phyloP scores from a whole-genome alignment of 2,888 invertebrate genomes.

The Petrophora chlorosata region DNA sequence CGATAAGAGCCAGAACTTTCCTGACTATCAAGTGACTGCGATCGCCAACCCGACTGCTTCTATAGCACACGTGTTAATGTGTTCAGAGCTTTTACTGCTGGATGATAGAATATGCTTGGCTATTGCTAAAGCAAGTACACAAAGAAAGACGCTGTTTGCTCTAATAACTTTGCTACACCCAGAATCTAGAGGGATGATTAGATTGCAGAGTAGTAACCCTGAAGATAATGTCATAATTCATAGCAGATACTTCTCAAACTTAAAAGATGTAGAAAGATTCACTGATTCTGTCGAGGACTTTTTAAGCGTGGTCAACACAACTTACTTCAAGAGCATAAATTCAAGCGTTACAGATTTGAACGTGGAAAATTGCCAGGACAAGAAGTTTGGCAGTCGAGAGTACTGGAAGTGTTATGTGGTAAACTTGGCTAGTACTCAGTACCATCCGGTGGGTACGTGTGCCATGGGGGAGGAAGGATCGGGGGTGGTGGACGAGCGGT shows the following conservation, averaged over 20 bases:
- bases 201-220: constrained; percentile 48
- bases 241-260: constrained; percentile 47
- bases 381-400: constrained; percentile 47
- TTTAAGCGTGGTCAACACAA: constrained; percentile 38
- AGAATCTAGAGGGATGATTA: constrained; percentile 52
- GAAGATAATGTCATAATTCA: constrained; percentile 46
- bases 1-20: constrained; percentile 46
- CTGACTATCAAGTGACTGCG: constrained; percentile 53
- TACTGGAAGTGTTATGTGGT: constrained; percentile 62
- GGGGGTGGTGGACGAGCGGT: constrained; percentile 44
- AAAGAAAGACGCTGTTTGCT: constrained; percentile 44
- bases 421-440: constrained; percentile 49
- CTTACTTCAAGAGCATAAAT: constrained; percentile 35
- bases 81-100: constrained; percentile 41
- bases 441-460: constrained; percentile 49
- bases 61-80: constrained; percentile 40
- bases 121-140: constrained; percentile 37
- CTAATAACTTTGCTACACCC: constrained; percentile 47
- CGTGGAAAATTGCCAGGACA: constrained; percentile 46
- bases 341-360: constrained; percentile 40
- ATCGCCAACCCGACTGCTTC: constrained; percentile 43
- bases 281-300: constrained; percentile 40
- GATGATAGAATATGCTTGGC: constrained; percentile 45
- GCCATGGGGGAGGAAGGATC: constrained; percentile 44
- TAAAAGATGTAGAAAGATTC: constrained; percentile 40